Base-by-base conservation (phyloP, 2,113 vertebrate genomes). In the Chamaea fasciata region DNA sequence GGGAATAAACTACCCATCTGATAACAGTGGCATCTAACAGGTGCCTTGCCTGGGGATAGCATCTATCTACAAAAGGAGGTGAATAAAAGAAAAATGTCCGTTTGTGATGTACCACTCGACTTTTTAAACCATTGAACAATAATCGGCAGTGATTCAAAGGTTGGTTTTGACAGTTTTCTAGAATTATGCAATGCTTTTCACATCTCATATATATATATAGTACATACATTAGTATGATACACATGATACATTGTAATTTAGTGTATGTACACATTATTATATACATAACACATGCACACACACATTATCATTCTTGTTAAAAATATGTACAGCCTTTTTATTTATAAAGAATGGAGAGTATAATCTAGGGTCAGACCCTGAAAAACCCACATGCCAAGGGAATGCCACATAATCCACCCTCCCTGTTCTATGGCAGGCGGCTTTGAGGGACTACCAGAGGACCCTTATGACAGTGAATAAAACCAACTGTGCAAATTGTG, bases 361-460 rank as follows among this genome's bases (percentile, higher is more conserved):
- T 20, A 49, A 33, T 65, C 27, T 33, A 49, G 53, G 52, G n/a
- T 31, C 50, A 83, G 49, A 79, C 15, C 18, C 33, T 35, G 39
- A 68, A 79, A 87, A 50, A 26, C 8, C 26, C 69, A 53, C 18
- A 10, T 37, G n/a, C 4, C 3, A 10, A 83, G 1, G 39, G 27
- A 76, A 52, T 33, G 12, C 18, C 6, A 2, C 0, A 0, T 39
- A 23, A 53, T 60, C 50, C 0, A 0, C 3, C 1, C 65, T 28
- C 50, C 15, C 46, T 84, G 13, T 37, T 84, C 42, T 57, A 20
- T 27, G 35, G 46, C 60, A 87, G 68, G 49, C 64, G 46, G 33
- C n/a, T 74, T 59, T 33, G 41, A 81, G 50, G 19, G 53, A 8
- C 80, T 80, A 16, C 14, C 57, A 69, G 44, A 76, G 21, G 23